phyloP scores from a whole-genome alignment of 2,113 vertebrate genomes.

The Embiotoca jacksoni region DNA sequence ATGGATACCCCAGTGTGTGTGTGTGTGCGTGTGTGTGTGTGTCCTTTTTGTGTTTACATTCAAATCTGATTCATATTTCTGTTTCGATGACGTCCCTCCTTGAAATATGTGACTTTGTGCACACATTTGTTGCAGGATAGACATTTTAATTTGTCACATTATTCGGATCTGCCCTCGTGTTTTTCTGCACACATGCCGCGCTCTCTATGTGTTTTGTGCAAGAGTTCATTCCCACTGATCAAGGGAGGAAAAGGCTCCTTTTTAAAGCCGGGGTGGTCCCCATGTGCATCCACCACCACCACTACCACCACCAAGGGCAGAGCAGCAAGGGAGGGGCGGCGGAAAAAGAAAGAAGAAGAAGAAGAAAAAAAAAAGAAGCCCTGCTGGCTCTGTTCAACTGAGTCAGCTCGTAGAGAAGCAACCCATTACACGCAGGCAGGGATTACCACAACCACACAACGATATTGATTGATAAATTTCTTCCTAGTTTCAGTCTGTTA shows the following conservation, averaged over 20 bases:
- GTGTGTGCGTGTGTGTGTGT: slow-evolving; percentile 9
- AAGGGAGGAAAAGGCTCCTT: slow-evolving; percentile 49
- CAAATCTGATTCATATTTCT: background rate
- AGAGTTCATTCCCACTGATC: slow-evolving; percentile 51
- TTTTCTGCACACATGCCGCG: slow-evolving; percentile 36
- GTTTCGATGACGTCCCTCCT: slow-evolving; percentile 13
- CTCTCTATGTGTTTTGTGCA: slow-evolving; percentile 32
- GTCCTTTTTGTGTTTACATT: background rate
- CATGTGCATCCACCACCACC: slow-evolving; percentile 52
- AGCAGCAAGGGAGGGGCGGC: slow-evolving; percentile 17
- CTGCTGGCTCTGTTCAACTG: slow-evolving; percentile 48
- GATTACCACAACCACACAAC: slow-evolving; percentile 58
- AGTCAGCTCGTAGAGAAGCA: slow-evolving; percentile 55
- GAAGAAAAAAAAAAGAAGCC: slow-evolving; percentile 32
- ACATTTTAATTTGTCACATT: slow-evolving; percentile 28
- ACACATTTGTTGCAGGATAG: slow-evolving; percentile 11
- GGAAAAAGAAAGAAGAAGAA: too few species aligned
- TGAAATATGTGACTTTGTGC: slow-evolving; percentile 30
- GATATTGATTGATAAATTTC: slow-evolving; percentile 71
- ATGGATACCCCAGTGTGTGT: slow-evolving; percentile 27
- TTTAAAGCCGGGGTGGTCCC: slow-evolving; percentile 74
- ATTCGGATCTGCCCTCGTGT: slow-evolving; percentile 28
- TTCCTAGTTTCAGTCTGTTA: slow-evolving; percentile 45
- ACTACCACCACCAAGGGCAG: slow-evolving; percentile 44
- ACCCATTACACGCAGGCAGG: slow-evolving; percentile 54